Evolutionary conservation across 1,140 invertebrate genomes (phyloP).

Genomic region (Drosophila pandora): DNA sequence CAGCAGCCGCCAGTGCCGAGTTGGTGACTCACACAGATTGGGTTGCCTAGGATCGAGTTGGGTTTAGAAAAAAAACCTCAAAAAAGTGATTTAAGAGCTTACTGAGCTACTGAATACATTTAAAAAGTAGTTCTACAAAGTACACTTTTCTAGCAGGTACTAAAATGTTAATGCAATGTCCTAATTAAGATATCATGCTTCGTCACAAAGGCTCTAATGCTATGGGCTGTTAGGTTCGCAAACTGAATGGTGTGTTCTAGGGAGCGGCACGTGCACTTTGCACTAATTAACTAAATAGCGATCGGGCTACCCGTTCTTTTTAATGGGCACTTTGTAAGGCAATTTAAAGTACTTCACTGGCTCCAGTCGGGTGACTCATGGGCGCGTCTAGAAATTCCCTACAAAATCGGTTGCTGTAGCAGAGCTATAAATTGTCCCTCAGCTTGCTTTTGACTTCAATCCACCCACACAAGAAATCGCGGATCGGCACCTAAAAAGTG

Average conservation of each 20-base stretch:
- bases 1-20: constrained; percentile 24
- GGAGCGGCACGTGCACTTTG: constrained; percentile 36
- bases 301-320: constrained; percentile 1
- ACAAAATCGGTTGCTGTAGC: constrained; percentile 28
- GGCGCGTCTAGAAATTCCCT: constrained; percentile 50
- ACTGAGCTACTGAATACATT: neutral
- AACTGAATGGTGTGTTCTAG: neutral
- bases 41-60: neutral
- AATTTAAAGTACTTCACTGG: constrained; percentile 17
- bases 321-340: constrained; percentile 13
- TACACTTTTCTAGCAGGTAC: neutral
- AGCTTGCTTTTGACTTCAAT: constrained; percentile 12
- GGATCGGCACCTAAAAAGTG: constrained; percentile 48
- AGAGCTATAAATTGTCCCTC: constrained; percentile 11
- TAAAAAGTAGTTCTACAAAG: too few species aligned
- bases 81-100: neutral
- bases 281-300: constrained; percentile 58
- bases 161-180: neutral
- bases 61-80: neutral
- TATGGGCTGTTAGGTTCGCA: neutral
- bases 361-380: constrained; percentile 34
- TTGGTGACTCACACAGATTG: constrained; percentile 27
- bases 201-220: neutral
- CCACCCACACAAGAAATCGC: constrained; percentile 19
- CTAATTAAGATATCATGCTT: neutral